Evolutionary conservation across 1,140 invertebrate genomes (phyloP), one percentile per base, ranked within the genome.

Genomic region (Callitettix versicolor): DNA sequence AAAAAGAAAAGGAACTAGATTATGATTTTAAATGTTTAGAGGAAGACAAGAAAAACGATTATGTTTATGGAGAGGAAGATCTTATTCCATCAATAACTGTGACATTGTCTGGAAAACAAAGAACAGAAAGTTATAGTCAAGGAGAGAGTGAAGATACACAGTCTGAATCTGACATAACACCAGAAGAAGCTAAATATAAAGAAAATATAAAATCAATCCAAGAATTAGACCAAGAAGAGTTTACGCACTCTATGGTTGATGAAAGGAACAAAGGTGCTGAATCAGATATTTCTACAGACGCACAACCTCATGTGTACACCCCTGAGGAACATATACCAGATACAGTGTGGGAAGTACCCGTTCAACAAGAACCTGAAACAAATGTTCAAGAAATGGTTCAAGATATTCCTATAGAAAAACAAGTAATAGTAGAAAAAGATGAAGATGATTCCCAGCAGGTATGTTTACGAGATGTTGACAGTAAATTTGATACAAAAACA

Each of bases 271-370:
- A 58, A 48, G 21, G 17, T 30, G 6, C 14, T 20, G 1, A 36
- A 20, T 21, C 17, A 40, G 6, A 48, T 55, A 43, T 40, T 21
- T 34, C 22, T 18, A 33, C 54, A 48, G 53, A 46, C 1, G 7
- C 21, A 34, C 38, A 57, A 48, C 55, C 20, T 22, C 41, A 36
- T 40, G 68, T 79, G 33, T 71, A 77, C 62, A 68, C 76, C 64
- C 72, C 76, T 20, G 71, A 77, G 65, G 72, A 79, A 65, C 71
- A 76, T 59, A 69, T 79, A 56, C 71, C 77, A 62, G 76, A 79
- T 59, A 77, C 77, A 55, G 68, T 82, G 46, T 81, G 80, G 76
- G 80, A 82, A 71, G 75, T 80, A 24, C 74, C 79, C 21, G 64
- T 80, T 14, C 73, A 79, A 67, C 73, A 77, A 62, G 68, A 71